These are phyloP conservation scores for Hydrotaea cyrtoneurina DNA, from an alignment of 2,888 invertebrate genomes.

Conservation along the genomic window DNA sequence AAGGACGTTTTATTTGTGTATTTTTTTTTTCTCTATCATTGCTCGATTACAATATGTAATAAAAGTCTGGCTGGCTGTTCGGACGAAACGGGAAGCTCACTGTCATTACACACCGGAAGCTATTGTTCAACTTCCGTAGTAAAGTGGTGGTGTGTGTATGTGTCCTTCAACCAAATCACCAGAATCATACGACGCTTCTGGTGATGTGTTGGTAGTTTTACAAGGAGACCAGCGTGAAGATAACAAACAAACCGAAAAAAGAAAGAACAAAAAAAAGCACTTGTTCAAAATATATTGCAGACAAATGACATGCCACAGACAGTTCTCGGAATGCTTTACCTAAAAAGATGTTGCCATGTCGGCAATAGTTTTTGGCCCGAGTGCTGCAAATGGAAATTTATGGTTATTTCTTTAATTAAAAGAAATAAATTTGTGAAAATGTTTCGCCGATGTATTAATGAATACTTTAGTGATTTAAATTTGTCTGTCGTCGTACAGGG, in stretches of 20 bases:
- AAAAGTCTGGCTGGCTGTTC: not conserved
- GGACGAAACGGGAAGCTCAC: not conserved
- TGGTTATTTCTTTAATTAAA: slow-evolving; percentile 2
- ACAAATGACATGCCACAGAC: slow-evolving; percentile 3
- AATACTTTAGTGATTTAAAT: not conserved
- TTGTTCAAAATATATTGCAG: not conserved
- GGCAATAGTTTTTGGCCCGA: not conserved
- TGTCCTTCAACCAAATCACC: not conserved
- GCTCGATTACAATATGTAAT: slow-evolving; percentile 13
- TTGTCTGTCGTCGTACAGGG: too few relatives aligned
- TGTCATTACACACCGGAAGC: slow-evolving; percentile 47
- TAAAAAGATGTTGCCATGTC: not conserved
- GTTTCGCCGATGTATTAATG: not conserved
- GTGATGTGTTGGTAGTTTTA: too few relatives aligned
- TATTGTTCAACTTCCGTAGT: slow-evolving; percentile 52
- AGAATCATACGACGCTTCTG: too few relatives aligned
- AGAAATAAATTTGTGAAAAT: not conserved
- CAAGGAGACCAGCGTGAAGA: not conserved
- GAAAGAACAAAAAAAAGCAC: not conserved
- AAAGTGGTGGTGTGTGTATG: not conserved
- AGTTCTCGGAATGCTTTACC: not conserved
- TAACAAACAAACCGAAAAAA: not conserved
- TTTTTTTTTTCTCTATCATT: not conserved
- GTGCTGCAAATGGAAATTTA: not conserved
- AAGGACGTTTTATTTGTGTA: not conserved